A percentile compares a stretch with the other conserved stretches of the same genome.
Evolutionary conservation across 2,888 invertebrate genomes (phyloP).

Genomic region (Morpho deidamia): DNA sequence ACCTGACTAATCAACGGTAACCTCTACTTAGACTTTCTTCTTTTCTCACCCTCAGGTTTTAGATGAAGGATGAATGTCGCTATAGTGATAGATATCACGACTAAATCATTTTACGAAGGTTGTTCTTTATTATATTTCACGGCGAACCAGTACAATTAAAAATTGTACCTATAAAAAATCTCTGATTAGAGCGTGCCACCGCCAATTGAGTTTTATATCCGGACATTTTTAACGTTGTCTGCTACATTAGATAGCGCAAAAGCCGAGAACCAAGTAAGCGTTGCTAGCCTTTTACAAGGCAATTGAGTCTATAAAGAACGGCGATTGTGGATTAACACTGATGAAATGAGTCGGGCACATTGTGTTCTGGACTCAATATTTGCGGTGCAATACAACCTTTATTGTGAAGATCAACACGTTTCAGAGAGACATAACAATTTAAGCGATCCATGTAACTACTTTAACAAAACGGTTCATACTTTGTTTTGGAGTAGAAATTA

Average conservation of each 20-base stretch:
- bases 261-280: constrained; percentile 26
- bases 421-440: constrained; percentile 41
- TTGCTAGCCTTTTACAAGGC: constrained; percentile 46
- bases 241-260: constrained; percentile 25
- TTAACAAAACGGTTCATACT: constrained; percentile 16
- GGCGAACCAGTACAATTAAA: constrained; percentile 27
- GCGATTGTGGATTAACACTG: constrained; percentile 55
- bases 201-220: constrained; percentile 29
- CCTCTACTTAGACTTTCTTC: too few relatives aligned
- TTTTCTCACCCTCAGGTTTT: too few relatives aligned
- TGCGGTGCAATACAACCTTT: constrained; percentile 67
- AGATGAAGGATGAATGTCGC: too few relatives aligned
- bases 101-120: too few relatives aligned
- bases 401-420: constrained; percentile 61
- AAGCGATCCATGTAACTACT: constrained; percentile 14
- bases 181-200: constrained; percentile 26
- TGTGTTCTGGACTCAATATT: constrained; percentile 54
- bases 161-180: constrained; percentile 29
- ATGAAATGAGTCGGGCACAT: constrained; percentile 63
- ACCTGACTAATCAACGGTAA: too few relatives aligned
- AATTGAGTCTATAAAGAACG: constrained; percentile 58
- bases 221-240: constrained; percentile 32
- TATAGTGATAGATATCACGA: too few relatives aligned
- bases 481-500: constrained; percentile 6
- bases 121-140: constrained; percentile 37